Evolutionary conservation across 2,113 vertebrate genomes (phyloP).

Genomic region (Vulpes lagopus): DNA sequence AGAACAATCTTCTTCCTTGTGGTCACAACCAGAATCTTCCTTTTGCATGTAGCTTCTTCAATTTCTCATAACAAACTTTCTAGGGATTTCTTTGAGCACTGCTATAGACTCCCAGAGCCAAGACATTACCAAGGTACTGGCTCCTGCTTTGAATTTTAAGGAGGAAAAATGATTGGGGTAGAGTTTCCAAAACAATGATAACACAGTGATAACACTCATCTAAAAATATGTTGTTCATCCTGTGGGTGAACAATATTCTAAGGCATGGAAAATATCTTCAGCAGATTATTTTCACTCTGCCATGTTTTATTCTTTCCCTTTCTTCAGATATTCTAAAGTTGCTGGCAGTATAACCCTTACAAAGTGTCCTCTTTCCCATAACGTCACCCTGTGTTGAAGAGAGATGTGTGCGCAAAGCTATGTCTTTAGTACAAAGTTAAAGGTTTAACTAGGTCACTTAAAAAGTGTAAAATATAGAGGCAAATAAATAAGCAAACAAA

Average conservation of each 20-base stretch:
- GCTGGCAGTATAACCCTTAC: neutral
- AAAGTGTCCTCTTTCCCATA: neutral
- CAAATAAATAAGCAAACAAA: neutral
- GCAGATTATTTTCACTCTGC: neutral
- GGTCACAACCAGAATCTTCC: conserved; percentile 62
- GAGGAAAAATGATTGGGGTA: conserved; percentile 39
- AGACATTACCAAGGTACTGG: conserved; percentile 76
- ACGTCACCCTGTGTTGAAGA: neutral
- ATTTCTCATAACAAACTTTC: conserved; percentile 79
- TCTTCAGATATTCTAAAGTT: neutral
- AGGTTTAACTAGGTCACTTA: neutral
- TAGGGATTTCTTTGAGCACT: conserved; percentile 74
- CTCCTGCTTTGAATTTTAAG: conserved; percentile 80
- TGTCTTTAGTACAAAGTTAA: neutral
- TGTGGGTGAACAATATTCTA: neutral
- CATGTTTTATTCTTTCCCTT: neutral
- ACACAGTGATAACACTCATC: neutral
- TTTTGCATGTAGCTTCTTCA: conserved; percentile 74
- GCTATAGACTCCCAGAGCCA: conserved; percentile 53
- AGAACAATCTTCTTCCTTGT: conserved; percentile 66
- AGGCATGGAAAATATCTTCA: neutral
- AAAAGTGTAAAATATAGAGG: neutral
- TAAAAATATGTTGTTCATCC: neutral
- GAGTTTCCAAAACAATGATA: neutral
- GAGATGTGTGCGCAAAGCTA: neutral